A percentile compares a stretch with the other conserved stretches of the same genome.
phyloP scores from a whole-genome alignment of 2,797 vertebrate species.

The Dendrocincla fuliginosa region DNA sequence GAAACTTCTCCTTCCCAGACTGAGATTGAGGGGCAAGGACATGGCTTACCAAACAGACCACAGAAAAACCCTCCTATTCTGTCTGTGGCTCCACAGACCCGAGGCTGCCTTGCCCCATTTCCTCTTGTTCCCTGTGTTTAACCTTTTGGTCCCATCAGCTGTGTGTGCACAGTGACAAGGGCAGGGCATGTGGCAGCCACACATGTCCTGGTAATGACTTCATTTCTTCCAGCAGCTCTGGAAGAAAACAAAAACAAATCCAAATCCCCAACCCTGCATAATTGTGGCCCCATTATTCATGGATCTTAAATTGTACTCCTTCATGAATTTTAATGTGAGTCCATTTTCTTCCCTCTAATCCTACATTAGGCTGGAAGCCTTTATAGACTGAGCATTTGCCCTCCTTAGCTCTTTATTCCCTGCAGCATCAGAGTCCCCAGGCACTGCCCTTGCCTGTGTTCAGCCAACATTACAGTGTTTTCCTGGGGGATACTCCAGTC shows the following conservation, averaged over 20 bases:
- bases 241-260: constrained; percentile 29
- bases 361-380: constrained; percentile 47
- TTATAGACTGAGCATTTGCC: neutral
- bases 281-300: constrained; percentile 66
- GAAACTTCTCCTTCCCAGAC: neutral
- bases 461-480: neutral
- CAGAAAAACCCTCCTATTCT: accelerated
- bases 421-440: neutral
- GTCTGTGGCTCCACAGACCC: neutral
- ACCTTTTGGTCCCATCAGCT: accelerated
- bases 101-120: neutral
- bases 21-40: neutral
- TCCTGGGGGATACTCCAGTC: neutral
- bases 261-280: constrained; percentile 43
- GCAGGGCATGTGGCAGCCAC: constrained; percentile 27
- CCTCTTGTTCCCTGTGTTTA: neutral
- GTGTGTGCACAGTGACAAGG: neutral
- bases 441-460: neutral
- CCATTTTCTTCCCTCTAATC: constrained; percentile 67
- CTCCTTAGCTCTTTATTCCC: constrained; percentile 14
- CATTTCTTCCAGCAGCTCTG: constrained; percentile 54
- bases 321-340: constrained; percentile 77
- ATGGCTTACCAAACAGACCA: neutral
- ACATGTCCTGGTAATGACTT: constrained; percentile 40
- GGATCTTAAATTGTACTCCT: constrained; percentile 47